A percentile compares a stretch with the other conserved stretches of the same genome.
These are phyloP conservation scores for Andrena chrysosceles DNA, from an alignment of 2,888 invertebrate genomes.

Conservation along the genomic window DNA sequence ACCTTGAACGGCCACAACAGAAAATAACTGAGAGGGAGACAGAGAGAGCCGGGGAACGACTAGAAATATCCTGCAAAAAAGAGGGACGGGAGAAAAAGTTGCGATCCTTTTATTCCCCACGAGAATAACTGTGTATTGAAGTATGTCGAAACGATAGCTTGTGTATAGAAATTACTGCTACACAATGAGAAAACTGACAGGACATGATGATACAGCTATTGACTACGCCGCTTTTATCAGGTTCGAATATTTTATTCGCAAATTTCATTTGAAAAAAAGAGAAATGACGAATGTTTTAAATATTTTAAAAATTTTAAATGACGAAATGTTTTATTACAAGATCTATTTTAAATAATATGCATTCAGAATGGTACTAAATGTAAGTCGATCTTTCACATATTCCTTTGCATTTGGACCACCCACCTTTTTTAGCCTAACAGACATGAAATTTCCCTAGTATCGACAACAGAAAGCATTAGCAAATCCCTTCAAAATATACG, in stretches of 20 bases:
- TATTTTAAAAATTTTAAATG: too few species aligned
- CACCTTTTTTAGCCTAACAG: too few species aligned
- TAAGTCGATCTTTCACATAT: too few species aligned
- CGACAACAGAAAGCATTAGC: too few species aligned
- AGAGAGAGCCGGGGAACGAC: background rate
- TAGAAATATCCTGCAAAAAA: background rate
- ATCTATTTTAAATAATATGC: background rate
- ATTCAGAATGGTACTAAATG: background rate
- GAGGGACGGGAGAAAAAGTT: background rate
- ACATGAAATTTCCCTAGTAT: too few species aligned
- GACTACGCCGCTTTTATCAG: background rate
- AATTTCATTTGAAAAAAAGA: background rate
- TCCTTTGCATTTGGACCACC: too few species aligned
- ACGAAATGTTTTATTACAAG: background rate
- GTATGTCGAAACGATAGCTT: background rate
- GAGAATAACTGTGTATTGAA: background rate
- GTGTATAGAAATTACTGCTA: background rate
- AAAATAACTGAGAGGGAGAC: constrained; percentile 15
- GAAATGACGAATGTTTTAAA: background rate
- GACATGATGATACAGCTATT: background rate
- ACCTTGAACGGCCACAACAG: constrained; percentile 46
- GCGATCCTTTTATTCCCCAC: constrained; percentile 3
- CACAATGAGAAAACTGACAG: background rate
- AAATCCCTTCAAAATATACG: too few species aligned
- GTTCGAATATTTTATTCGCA: too few species aligned